phyloP scores from a whole-genome alignment of 30 jellyfish, hydroid and myxozoan genomes.

The Clytia hemisphaerica region DNA sequence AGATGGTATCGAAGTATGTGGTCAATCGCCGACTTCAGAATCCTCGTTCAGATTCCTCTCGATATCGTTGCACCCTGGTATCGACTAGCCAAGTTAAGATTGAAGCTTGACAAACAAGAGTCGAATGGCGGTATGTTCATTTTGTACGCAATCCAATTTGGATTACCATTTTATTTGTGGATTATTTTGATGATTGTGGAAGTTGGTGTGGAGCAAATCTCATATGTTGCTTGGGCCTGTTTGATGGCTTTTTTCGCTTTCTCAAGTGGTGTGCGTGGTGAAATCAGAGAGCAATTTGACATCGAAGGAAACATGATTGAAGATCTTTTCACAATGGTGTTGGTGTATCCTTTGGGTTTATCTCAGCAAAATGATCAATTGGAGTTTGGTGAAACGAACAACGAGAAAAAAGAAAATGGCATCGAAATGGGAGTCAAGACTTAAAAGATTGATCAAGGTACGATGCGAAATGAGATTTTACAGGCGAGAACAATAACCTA shows the following conservation, averaged over 20 bases:
- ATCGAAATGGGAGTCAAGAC: too few relatives aligned
- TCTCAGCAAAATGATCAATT: conserved; percentile 68
- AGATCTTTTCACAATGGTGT: conserved; percentile 66
- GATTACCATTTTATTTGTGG: conserved; percentile 63
- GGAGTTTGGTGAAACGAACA: conserved; percentile 36
- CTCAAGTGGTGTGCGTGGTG: conserved; percentile 69
- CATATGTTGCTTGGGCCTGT: conserved; percentile 77
- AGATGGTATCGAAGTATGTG: conserved; percentile 53
- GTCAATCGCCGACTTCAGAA: conserved; percentile 14
- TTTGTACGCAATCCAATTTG: conserved; percentile 38
- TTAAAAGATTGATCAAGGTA: too few relatives aligned
- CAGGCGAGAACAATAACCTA: too few relatives aligned
- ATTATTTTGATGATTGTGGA: conserved; percentile 59
- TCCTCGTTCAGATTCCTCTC: conserved; percentile 12
- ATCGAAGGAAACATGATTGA: conserved; percentile 88
- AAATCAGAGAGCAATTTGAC: conserved; percentile 48
- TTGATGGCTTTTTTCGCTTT: conserved; percentile 58
- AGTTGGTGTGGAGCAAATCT: conserved; percentile 41
- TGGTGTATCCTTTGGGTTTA: conserved; percentile 75
- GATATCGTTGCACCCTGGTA: conserved; percentile 70
- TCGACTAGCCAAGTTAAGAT: conserved; percentile 59
- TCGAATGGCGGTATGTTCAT: conserved; percentile 4
- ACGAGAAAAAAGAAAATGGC: too few relatives aligned
- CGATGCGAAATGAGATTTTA: too few relatives aligned
- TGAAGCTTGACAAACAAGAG: conserved; percentile 32